Base-by-base conservation (phyloP, 2,888 invertebrate species). In the Oxystoma pomonae region DNA sequence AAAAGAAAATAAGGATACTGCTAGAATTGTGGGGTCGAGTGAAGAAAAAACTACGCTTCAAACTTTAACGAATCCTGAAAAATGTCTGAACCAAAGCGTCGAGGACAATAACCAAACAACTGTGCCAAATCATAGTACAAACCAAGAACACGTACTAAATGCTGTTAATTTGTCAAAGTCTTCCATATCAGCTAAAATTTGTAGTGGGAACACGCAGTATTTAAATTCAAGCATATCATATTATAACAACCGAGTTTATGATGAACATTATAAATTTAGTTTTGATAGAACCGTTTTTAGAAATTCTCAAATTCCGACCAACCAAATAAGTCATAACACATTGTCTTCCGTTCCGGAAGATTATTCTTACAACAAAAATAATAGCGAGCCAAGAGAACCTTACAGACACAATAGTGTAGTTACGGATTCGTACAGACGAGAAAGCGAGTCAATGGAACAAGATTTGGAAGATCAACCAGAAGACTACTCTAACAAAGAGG, bases 71-170 rank as follows among this genome's bases (percentile, higher is more conserved):
- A 62, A 58, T 62, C 49, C 60, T 64, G 60, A 70, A 70, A 69
- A 70, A 59, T 71, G 69, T 61, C 72, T 73, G 58, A 69, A 50
- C 19, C 49, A 16, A 18, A 56, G 21, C 63, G 62, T 72, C 58
- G 69, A 61, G 61, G 72, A 76, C 71, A 75, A 75, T 73, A 74
- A 73, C 66, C 69, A 71, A 65, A 68, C 64, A 60, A 59, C 49
- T 68, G 76, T 75, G 73, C 79, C 78, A 78, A 78, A 76, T 71
- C 69, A 74, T 71, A 78, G 77, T 78, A 78, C 78, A 79, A 79
- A 79, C 74, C 68, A 67, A 67, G 73, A 69, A 62, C 56, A 58
- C 61, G 64, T 64, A 63, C 58, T 66, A 61, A 70, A 69, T 65
- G 64, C 69, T 67, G 64, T 62, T 68, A 73, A 72, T 67, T 65